Conservation (phyloP, 2,797 vertebrate genomes). For the Chrosomus eos region DNA sequence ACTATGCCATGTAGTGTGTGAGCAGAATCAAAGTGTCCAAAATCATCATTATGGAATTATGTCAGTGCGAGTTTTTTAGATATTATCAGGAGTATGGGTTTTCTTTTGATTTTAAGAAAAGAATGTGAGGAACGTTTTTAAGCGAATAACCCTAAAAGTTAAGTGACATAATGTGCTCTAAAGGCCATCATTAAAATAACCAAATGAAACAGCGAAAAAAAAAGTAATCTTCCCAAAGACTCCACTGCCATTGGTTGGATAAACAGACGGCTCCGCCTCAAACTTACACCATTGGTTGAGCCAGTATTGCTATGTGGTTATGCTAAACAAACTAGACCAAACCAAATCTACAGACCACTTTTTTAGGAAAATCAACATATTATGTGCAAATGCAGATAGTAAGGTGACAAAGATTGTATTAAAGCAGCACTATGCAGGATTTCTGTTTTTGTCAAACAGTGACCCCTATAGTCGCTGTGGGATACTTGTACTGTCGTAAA, state of each 20-base stretch:
- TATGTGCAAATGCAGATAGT: neutral
- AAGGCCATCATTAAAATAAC: neutral
- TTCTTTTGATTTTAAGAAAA: neutral
- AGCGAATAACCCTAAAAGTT: neutral
- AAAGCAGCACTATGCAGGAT: no score
- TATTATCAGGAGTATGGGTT: neutral
- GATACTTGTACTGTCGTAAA: no score
- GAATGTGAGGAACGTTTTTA: neutral
- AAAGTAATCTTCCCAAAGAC: neutral
- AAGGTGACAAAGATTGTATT: neutral
- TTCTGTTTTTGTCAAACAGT: no score
- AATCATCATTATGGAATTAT: neutral
- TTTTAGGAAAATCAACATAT: neutral
- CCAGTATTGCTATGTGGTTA: neutral
- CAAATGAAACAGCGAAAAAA: neutral
- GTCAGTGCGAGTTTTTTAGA: neutral
- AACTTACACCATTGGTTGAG: neutral
- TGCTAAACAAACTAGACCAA: neutral
- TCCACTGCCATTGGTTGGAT: neutral
- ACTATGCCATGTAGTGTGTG: neutral
- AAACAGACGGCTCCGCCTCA: neutral
- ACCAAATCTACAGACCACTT: neutral
- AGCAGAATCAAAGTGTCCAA: neutral
- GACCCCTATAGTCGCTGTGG: no score
- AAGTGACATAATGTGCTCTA: neutral